Percentiles rank a stretch among this genome's conserved stretches.
Conservation (phyloP, 2,888 invertebrate genomes). For the Mechanitis mazaeus region DNA sequence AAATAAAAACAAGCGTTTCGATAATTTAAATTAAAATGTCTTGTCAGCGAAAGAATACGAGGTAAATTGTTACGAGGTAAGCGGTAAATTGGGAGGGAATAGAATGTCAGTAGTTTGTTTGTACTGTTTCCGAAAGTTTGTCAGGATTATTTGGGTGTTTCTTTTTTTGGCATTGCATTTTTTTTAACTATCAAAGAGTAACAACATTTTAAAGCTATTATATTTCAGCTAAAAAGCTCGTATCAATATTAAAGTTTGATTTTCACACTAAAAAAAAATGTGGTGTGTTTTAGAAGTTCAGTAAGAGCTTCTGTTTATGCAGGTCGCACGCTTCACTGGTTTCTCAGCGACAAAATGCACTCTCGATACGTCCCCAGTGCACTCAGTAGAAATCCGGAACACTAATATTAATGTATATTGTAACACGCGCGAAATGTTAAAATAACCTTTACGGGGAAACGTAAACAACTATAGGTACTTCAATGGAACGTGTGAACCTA, state of each 20-base stretch:
- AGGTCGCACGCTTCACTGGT: conserved; percentile 55
- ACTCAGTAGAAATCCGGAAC: conserved; percentile 55
- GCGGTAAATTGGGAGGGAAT: too few species aligned
- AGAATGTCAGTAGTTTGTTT: not conserved
- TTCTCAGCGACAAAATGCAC: conserved; percentile 73
- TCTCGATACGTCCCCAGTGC: conserved; percentile 52
- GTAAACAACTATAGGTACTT: too few species aligned
- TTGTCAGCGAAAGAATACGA: conserved; percentile 5
- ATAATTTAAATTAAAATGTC: not conserved
- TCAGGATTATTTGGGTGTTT: too few species aligned
- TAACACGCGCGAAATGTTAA: too few species aligned
- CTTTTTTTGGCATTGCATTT: too few species aligned
- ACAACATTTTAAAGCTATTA: too few species aligned
- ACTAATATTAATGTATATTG: conserved; percentile 51
- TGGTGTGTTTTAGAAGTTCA: conserved; percentile 17
- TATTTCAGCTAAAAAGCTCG: too few species aligned
- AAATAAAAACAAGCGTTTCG: not conserved
- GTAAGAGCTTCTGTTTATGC: conserved; percentile 33
- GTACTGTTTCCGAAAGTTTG: too few species aligned
- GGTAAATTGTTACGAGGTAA: conserved; percentile 1
- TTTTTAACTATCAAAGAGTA: too few species aligned
- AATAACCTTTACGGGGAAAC: too few species aligned
- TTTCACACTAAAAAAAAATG: not conserved
- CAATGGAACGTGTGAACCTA: too few species aligned
- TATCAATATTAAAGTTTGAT: not conserved